Evolutionary conservation across 1,140 invertebrate genomes (phyloP), one percentile per base, ranked within the genome.

Genomic region (Holotrichia oblita): DNA sequence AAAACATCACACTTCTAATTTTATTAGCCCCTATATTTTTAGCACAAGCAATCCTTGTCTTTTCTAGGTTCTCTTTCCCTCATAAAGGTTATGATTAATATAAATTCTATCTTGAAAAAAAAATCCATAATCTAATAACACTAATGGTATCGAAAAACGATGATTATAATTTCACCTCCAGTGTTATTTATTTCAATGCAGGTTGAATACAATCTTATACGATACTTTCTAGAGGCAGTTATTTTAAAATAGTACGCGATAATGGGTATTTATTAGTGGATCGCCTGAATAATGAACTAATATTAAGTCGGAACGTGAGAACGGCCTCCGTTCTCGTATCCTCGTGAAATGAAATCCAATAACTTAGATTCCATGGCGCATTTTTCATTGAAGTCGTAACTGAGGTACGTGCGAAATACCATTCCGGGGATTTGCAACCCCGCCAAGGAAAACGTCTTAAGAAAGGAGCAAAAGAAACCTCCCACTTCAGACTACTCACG

Each of bases 301-400:
- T 81, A 82, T 82, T 81, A 81, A 80, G 80, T 81, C 73, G 77
- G 80, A 77, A 83, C 81, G 82, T 83, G 82, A 81, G 80, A 82
- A 83, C 81, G 79, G 78, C 61, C 79, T 73, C 77, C 80, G 80
- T 82, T 80, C 79, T 74, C 24, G 24, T 34, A 80, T 80, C 80
- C 78, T 76, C 73, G 72, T 34, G 81, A 82, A 83, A 83, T 82
- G 82, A 83, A 81, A 82, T 83, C 81, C 80, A 83, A 83, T 83
- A 82, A 82, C 79, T 83, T 83, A 83, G 78, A 81, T 78, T 82
- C 79, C 69, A 77, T 24, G 78, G 79, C 78, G 77, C 81, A 82
- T 82, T 76, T 81, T 83, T 78, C 80, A 72, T 77, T 80, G 59
- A 80, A 77, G 61, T 79, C 79, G 73, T 48, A 74, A 81, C 79